Evolutionary conservation across 2,113 vertebrate species (phyloP), one percentile per base, ranked within the genome.

Genomic region (Bolborhynchus lineola): DNA sequence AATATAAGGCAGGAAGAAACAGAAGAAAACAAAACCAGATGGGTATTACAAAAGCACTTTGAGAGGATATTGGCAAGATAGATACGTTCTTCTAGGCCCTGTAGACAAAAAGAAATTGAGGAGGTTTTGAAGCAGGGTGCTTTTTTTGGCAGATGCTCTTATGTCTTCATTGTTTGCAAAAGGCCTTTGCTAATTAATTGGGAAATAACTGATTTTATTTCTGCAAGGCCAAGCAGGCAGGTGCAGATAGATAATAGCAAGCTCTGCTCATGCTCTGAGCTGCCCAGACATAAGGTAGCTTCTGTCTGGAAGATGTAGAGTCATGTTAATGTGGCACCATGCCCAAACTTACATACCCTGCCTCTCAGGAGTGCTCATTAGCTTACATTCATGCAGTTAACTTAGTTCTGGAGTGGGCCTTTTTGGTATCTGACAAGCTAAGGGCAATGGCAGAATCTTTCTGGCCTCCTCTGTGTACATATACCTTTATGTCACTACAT

Each of bases 331-430:
- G 35, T 93, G 94, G 94, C 96, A 93, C 55, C 35, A 63, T 91
- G 91, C 94, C 95, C 93, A 93, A 95, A 86, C 72, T 68, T 93
- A 92, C 86, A 94, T 75, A 86, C 50, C 26, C 86, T 86, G 76
- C 60, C 57, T 93, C 91, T 82, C 89, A 82, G 88, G 74, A 91
- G 52, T 47, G 77, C 72, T 92, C 93, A 82, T 92, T 92, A 91
- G 65, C 74, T 86, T 25, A 82, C 57, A 57, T 64, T 95, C 84
- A 71, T 78, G 69, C 46, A 50, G 46, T 92, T 86, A 93, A 92
- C 91, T 84, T 71, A 76, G 65, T 89, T 84, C 64, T 95, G 65
- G 79, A 74, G n/a, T n/a, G 19, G 16, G 64, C 68, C 76, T 76
- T 95, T 90, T 46, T 4, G 1, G 39, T 46, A 35, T 79, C 50